Evolutionary conservation across 2,113 vertebrate species (phyloP).

Genomic region (Rattus rattus): DNA sequence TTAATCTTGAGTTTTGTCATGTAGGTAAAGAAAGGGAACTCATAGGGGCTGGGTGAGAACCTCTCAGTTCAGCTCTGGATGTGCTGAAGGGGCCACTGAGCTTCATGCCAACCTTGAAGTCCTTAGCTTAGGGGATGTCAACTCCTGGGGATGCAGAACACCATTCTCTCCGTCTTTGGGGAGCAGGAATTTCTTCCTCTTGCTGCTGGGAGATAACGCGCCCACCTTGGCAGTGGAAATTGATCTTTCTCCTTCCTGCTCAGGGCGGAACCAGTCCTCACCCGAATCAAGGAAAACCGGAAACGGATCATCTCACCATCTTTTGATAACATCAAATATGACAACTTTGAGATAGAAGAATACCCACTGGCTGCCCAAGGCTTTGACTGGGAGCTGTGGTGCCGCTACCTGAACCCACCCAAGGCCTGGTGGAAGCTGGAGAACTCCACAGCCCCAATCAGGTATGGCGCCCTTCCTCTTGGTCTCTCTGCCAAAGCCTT

Average conservation of each 20-base stretch:
- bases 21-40: not conserved
- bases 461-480: conserved; percentile 83
- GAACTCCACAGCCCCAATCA: conserved; percentile 96
- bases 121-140: not conserved
- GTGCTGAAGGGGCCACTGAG: not conserved
- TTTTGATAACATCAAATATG: conserved; percentile 99
- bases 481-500: not conserved
- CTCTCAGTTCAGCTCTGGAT: not conserved
- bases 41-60: not conserved
- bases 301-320: conserved; percentile 97
- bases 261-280: conserved; percentile 97
- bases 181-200: not conserved
- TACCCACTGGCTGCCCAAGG: conserved; percentile 97
- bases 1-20: not conserved
- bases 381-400: conserved; percentile 99
- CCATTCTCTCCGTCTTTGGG: too few species aligned
- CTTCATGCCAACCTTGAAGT: not conserved
- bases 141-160: not conserved
- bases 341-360: conserved; percentile 98
- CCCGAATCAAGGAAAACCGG: conserved; percentile 96
- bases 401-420: conserved; percentile 97
- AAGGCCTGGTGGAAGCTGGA: conserved; percentile 97
- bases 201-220: not conserved
- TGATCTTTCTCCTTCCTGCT: not conserved
- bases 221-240: not conserved